Conservation (phyloP, 2,888 invertebrate species). For the Ophion slaviceki region DNA sequence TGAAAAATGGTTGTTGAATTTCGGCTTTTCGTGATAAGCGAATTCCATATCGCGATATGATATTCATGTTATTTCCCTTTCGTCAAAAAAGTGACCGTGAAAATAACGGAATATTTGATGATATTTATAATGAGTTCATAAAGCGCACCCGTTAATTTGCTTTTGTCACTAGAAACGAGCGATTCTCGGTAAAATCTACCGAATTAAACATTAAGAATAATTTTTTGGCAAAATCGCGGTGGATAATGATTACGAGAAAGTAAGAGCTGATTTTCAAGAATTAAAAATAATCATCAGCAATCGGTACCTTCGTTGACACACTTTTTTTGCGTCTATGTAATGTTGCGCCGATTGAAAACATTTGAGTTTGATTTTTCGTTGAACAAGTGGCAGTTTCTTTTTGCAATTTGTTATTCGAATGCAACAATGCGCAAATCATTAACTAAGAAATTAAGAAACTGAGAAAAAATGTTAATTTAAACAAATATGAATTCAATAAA, state of each 20-base stretch:
- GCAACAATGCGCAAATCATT: no score
- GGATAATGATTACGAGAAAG: not conserved
- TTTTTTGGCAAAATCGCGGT: not conserved
- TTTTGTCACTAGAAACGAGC: not conserved
- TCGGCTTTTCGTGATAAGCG: constrained; percentile 3
- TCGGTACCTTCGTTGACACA: not conserved
- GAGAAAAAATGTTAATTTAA: not conserved
- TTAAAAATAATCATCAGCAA: not conserved
- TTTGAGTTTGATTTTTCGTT: not conserved
- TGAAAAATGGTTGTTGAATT: constrained; percentile 22
- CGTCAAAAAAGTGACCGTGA: no score
- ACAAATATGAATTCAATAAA: not conserved
- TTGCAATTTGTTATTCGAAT: no score
- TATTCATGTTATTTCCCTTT: not conserved
- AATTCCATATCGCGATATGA: constrained; percentile 37
- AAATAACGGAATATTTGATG: not conserved
- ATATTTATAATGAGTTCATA: not conserved
- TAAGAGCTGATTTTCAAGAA: not conserved
- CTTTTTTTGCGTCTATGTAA: not conserved
- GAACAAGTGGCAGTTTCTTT: not conserved
- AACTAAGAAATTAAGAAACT: not conserved
- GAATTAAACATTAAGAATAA: not conserved
- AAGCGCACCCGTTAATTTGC: not conserved
- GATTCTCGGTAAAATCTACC: not conserved
- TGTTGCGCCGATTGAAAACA: not conserved